These are phyloP conservation scores for Oncorhynchus clarkii DNA, from an alignment of 2,113 vertebrate species.

Conservation along the genomic window DNA sequence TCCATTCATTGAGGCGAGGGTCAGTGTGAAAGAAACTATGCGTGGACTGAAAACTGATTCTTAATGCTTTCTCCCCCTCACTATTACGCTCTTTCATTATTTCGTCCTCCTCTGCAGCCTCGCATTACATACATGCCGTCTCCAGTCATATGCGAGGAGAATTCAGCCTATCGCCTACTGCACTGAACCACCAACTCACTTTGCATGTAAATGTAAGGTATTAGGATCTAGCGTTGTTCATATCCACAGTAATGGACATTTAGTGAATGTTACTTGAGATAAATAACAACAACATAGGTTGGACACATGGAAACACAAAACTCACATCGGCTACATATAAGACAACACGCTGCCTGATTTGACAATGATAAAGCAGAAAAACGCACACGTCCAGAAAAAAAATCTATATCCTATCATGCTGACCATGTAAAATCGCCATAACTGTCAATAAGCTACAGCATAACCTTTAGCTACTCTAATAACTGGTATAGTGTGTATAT, in stretches of 20 bases:
- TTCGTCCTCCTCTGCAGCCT: slow-evolving; percentile 53
- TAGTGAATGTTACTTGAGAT: too few species aligned
- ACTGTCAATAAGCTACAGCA: slow-evolving; percentile 45
- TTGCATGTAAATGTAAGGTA: neutral
- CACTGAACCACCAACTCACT: neutral
- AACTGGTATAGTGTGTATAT: slow-evolving; percentile 36
- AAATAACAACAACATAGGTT: too few species aligned
- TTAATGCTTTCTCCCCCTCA: slow-evolving; percentile 23
- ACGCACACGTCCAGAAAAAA: neutral
- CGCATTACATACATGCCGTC: slow-evolving; percentile 19
- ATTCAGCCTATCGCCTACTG: neutral
- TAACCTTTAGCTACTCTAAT: slow-evolving; percentile 47
- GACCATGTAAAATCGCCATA: slow-evolving; percentile 68
- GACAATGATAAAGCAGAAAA: slow-evolving; percentile 2
- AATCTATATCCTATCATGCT: slow-evolving; percentile 53
- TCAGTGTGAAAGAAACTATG: slow-evolving; percentile 39
- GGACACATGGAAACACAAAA: too few species aligned
- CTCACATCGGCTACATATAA: too few species aligned
- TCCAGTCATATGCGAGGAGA: slow-evolving; percentile 22
- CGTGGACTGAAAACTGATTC: slow-evolving; percentile 39
- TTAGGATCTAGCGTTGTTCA: too few species aligned
- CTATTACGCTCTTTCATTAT: slow-evolving; percentile 20
- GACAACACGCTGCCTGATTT: slow-evolving; percentile 13
- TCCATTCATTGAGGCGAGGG: slow-evolving; percentile 17
- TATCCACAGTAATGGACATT: too few species aligned